Evolutionary conservation across 2,797 vertebrate genomes (phyloP), one percentile per base, ranked within the genome.

Genomic region (Melanogrammus aeglefinus): DNA sequence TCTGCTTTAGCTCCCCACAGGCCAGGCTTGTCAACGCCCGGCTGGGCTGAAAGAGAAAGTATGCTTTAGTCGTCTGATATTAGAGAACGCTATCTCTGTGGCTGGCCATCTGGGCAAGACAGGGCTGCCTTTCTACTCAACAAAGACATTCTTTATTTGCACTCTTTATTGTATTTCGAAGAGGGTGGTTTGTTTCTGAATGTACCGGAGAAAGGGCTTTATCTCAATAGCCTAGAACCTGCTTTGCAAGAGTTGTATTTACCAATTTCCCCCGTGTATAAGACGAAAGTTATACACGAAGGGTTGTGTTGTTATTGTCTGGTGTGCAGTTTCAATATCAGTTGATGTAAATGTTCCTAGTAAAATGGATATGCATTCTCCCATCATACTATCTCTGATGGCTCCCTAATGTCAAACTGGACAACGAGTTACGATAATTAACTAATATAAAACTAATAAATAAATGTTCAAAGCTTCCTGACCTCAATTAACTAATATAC

Each of bases 11-110:
- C 72, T 95, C 95, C 95, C 95, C 86, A 93, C 86, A 95, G 95
- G 93, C 93, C 91, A 83, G 79, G 86, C 92, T 94, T 95, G 95
- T 95, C 96, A 96, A 93, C 94, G 91, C 93, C 92, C 88, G 94
- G 93, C 95, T 95, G 89, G 94, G 93, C 89, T 27, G 63, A 69
- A 27, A 27, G 63, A 69, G 63, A 69, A 69, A 69, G 63, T 86
- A 88, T 86, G 85, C 90, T 91, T 83, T 94, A 91, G 81, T 77
- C 91, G 63, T 92, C 91, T 91, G 93, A 94, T 95, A 95, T 95
- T 93, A 95, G 92, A 94, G 91, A 88, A 87, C 88, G 87, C 87
- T 88, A 90, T 94, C 94, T 95, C 93, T 85, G 84, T 16, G 91
- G 92, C 93, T 92, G 88, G 90, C 84, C 91, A 89, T 91, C 90